phyloP scores from a whole-genome alignment of 2,797 vertebrate genomes.

The Myripristis jacobus region DNA sequence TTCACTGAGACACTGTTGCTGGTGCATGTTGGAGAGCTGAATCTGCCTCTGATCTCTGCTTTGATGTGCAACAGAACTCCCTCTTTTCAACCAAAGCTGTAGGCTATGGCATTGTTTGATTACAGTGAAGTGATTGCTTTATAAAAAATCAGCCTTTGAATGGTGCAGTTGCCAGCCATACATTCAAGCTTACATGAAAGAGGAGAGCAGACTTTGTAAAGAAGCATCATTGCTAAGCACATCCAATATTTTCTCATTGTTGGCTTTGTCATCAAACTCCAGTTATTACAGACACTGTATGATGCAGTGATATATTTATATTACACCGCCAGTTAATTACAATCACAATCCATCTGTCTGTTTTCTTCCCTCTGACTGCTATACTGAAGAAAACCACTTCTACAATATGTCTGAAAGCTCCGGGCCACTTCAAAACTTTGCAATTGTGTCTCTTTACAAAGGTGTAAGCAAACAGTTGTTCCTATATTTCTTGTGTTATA shows the following conservation, averaged over 20 bases:
- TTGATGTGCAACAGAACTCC: constrained; percentile 49
- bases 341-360: background rate
- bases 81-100: constrained; percentile 53
- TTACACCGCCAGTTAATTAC: constrained; percentile 14
- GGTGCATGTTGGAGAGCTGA: constrained; percentile 50
- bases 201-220: no score
- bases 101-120: constrained; percentile 62
- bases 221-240: constrained; percentile 40
- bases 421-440: no score
- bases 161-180: constrained; percentile 20
- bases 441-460: no score
- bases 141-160: constrained; percentile 41
- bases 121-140: constrained; percentile 43
- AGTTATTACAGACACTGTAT: constrained; percentile 26
- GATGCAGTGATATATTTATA: constrained; percentile 45
- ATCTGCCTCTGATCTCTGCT: constrained; percentile 48
- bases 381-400: background rate
- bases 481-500: no score
- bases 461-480: no score
- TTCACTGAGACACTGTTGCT: constrained; percentile 43
- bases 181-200: constrained; percentile 29
- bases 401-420: background rate
- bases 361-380: background rate
- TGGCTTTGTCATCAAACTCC: constrained; percentile 36
- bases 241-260: no score